Evolutionary conservation across 2,888 invertebrate genomes (phyloP), one percentile per base, ranked within the genome.

Genomic region (Dione juno): DNA sequence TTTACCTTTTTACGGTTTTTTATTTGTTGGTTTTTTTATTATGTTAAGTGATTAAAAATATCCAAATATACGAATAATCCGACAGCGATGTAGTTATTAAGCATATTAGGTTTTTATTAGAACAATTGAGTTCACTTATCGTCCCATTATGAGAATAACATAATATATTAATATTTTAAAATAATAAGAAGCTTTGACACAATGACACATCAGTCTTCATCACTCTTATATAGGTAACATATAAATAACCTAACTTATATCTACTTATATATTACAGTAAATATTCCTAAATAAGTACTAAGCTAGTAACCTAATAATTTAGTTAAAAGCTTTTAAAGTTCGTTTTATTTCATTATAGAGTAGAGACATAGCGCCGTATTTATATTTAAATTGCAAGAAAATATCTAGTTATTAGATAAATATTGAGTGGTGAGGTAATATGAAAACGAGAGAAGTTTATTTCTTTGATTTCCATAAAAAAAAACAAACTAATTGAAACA

Each of bases 241-340:
- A 13, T 13, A 43, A 43, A 43, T 45, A 3, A n/a, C 9, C 16
- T 48, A 16, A 48, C n/a, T 48, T 16, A 9, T 14, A n/a, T n/a
- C 16, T 10, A 10, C 43, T 21, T 19, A 16, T 19, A 19, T 8
- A 19, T 0, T 57, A 37, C 37, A 57, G 37, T 1, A 57, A 40
- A 40, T 16, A 37, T 57, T 16, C 9, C 11, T 16, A 40, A 57
- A 16, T 8, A 37, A 14, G n/a, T 28, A 2, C 5, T 28, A 28
- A 28, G 28, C 28, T 3, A 28, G 28, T 28, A 28, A 3, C 28
- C n/a, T 54, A 37, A 54, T 54, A 54, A 57, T 57, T 57, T 16
- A 57, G 16, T 37, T 57, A 13, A 57, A 57, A 57, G 57, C 57
- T 57, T 57, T 57, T 11, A 40, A n/a, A 54, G 35, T 14, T 37